Evolutionary conservation across 2,888 invertebrate genomes (phyloP), one percentile per base, ranked within the genome.

Genomic region (Clusia tigrina): DNA sequence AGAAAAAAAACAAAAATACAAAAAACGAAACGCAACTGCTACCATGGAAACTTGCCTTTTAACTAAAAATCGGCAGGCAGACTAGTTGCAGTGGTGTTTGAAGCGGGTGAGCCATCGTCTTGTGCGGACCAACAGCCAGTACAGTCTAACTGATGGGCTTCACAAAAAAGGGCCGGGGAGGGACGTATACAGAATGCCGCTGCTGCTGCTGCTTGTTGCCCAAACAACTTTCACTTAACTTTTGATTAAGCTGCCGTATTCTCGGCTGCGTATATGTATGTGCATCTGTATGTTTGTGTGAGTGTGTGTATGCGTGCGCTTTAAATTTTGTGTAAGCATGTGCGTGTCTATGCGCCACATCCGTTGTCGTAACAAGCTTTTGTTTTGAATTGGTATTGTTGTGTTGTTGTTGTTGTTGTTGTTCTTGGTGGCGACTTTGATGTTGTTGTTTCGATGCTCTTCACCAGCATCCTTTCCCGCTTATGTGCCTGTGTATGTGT

Each of bases 161-260:
- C n/a, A n/a, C n/a, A n/a, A n/a, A n/a, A n/a, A n/a, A n/a, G n/a
- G n/a, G n/a, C n/a, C n/a, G n/a, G n/a, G n/a, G n/a, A n/a, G n/a
- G n/a, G n/a, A n/a, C n/a, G n/a, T n/a, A n/a, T n/a, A n/a, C n/a
- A n/a, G n/a, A n/a, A n/a, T n/a, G n/a, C n/a, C n/a, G n/a, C n/a
- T n/a, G n/a, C n/a, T n/a, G n/a, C n/a, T n/a, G n/a, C n/a, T n/a
- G n/a, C n/a, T 48, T 62, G 57, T 42, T 56, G 52, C 55, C 26
- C 67, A 69, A 70, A 68, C 71, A 67, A 78, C 71, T 73, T 74
- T 74, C 72, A 69, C 70, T 73, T 80, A 81, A 81, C 78, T 80
- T 81, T 81, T 81, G 79, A 81, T 81, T 81, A 80, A 78, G 78
- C 78, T 74, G 74, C 78, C 77, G 78, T 78, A 55, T 42, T 17